Evolutionary conservation across 2,113 vertebrate genomes (phyloP), one percentile per base, ranked within the genome.

Genomic region (Excalfactoria chinensis): DNA sequence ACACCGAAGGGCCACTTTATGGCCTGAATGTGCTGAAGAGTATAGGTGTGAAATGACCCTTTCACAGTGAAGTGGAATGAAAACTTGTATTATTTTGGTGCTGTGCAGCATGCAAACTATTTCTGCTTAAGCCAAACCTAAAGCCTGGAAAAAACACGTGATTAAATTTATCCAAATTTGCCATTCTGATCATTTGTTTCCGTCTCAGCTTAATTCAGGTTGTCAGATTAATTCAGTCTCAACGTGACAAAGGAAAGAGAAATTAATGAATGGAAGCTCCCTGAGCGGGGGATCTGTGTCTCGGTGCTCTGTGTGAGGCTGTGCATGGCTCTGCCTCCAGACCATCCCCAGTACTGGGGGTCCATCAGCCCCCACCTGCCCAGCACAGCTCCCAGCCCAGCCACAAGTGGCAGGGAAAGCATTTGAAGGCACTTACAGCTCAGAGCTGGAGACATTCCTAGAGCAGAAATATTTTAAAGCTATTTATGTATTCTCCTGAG

Each of bases 1-100:
- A 18, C 79, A 80, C 94, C 93, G 91, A 53, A 94, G 82, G 91
- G 94, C 93, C 95, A 95, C 78, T 92, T 80, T 85, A 89, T 89
- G 94, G 93, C 84, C 82, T 40, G 48, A 19, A 32, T 16, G 40
- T 89, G 78, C 71, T 85, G 87, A 70, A 84, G 88, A 92, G 79
- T 91, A 64, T 19, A 83, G 78, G 91, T 86, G 82, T 43, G 16
- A 51, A 66, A 58, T 56, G 70, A 75, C 55, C 44, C 58, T 68
- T 75, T 79, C 84, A 7, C 4, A 55, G 55, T 12, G 49, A 74
- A 84, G 70, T 44, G 78, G n/a, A 76, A 64, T 53, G 71, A 89
- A 87, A 95, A 63, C 53, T 21, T 63, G 13, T 19, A 49, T 87
- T 92, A 78, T 93, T 92, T 56, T 35, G 80, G 64, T 48, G 68